Evolutionary conservation across 1,140 invertebrate genomes (phyloP), one percentile per base, ranked within the genome.

Genomic region (Odontomachus brunneus): DNA sequence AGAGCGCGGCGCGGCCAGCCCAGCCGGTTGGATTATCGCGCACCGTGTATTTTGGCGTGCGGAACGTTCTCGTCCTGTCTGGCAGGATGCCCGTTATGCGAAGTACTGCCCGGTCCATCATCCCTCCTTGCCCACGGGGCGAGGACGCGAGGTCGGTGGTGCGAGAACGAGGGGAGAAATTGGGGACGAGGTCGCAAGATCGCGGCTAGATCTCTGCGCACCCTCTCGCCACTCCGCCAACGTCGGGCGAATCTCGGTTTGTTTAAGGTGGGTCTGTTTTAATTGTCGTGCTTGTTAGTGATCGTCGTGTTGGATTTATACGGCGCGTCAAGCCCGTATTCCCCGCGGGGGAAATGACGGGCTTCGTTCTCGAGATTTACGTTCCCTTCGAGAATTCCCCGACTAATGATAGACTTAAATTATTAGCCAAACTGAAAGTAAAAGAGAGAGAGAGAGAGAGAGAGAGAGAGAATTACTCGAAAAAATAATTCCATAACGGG

Each of bases 1-100:
- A 24, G 53, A 57, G 53, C 49, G 44, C 38, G 55, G 22, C n/a
- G 22, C 78, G 57, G 29, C 29, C 29, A 72, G 78, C 44, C n/a
- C 38, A 11, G 38, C 38, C 38, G 33, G 55, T 19, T 19, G 48
- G 69, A 74, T 82, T 72, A 74, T 82, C 78, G 26, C 29, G 66
- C 63, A 55, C 29, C 60, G 48, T 49, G 48, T 67, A 57, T 26
- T 62, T 57, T 73, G 53, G 48, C 74, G 67, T 84, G 71, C 62
- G n/a, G 55, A 84, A 73, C 67, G 53, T 26, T 84, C 48, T 72
- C 82, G 33, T 84, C 66, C 67, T 55, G 55, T 65, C 60, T 86
- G 84, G 82, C 84, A 88, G 51, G 3, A 26, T 72, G 76, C 65
- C 71, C 71, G 57, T 80, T 69, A 71, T 44, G 49, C 49, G 80